Conservation (phyloP, 1,140 invertebrate genomes). For the Mesaphorura yosii region DNA sequence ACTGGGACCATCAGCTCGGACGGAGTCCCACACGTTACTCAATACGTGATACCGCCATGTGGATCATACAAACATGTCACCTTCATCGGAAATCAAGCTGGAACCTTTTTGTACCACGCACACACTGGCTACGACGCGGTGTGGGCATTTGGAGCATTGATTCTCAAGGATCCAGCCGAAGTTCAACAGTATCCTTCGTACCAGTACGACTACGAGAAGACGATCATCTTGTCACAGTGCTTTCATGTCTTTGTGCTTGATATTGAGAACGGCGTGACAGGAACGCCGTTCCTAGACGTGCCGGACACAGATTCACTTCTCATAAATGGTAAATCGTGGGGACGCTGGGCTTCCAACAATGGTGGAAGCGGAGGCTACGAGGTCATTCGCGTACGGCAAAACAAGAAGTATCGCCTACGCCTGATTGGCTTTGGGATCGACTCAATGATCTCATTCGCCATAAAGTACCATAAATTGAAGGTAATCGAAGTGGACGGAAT, state of each 20-base stretch:
- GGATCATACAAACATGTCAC: constrained; percentile 14
- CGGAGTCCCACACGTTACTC: constrained; percentile 14
- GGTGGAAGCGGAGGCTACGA: neutral
- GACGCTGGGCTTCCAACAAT: neutral
- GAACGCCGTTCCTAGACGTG: neutral
- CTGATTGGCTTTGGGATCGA: constrained; percentile 4
- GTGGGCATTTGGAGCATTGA: constrained; percentile 13
- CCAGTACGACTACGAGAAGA: constrained; percentile 17
- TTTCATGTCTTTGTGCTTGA: neutral
- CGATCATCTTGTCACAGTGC: constrained; percentile 5
- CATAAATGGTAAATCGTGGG: constrained; percentile 7
- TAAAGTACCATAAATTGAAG: neutral
- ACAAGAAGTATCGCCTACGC: neutral
- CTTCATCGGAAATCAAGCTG: constrained; percentile 2
- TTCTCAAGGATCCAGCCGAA: constrained; percentile 12
- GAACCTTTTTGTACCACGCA: constrained; percentile 14
- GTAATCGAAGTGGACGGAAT: constrained; percentile 14
- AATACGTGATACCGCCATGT: constrained; percentile 12
- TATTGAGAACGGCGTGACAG: neutral
- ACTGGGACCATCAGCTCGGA: constrained; percentile 5
- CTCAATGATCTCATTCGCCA: neutral
- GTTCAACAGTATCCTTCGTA: constrained; percentile 4
- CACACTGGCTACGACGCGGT: constrained; percentile 7
- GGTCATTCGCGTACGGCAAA: neutral
- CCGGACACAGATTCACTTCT: neutral